These are phyloP conservation scores for Ursus arctos DNA, from an alignment of 2,113 vertebrate genomes.

Conservation along the genomic window DNA sequence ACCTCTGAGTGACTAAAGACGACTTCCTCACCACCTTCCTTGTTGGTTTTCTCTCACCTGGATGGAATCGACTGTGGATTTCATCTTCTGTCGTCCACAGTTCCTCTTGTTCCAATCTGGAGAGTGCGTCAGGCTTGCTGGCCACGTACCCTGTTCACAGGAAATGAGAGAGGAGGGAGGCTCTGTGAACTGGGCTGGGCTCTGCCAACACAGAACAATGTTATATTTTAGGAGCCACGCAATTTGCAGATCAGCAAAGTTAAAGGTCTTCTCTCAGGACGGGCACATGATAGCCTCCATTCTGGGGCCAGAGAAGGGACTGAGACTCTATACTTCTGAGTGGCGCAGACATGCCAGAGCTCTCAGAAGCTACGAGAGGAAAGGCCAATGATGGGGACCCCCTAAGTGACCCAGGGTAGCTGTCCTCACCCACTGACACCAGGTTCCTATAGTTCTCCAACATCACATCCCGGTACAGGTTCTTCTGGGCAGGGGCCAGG, in stretches of 20 bases:
- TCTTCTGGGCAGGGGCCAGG: slow-evolving; percentile 41
- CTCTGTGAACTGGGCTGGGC: background rate
- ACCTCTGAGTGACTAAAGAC: background rate
- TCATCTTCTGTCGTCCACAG: background rate
- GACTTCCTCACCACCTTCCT: background rate
- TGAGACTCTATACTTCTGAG: background rate
- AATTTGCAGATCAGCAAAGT: background rate
- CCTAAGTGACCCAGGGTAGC: background rate
- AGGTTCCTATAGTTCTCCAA: slow-evolving; percentile 68
- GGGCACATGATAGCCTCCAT: background rate
- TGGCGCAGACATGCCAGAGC: background rate
- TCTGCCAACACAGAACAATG: background rate
- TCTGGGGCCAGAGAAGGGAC: background rate
- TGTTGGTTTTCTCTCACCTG: background rate
- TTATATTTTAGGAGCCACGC: background rate
- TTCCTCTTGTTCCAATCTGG: background rate
- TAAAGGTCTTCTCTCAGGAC: background rate
- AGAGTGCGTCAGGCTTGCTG: background rate
- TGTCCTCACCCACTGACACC: slow-evolving; percentile 63
- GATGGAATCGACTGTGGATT: background rate
- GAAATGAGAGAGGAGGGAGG: slow-evolving; percentile 5
- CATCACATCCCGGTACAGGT: slow-evolving; percentile 65
- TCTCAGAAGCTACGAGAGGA: background rate
- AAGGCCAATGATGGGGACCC: background rate
- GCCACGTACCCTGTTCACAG: slow-evolving; percentile 47